Conservation (phyloP, 2,113 vertebrate species). For the Lanius collurio region DNA sequence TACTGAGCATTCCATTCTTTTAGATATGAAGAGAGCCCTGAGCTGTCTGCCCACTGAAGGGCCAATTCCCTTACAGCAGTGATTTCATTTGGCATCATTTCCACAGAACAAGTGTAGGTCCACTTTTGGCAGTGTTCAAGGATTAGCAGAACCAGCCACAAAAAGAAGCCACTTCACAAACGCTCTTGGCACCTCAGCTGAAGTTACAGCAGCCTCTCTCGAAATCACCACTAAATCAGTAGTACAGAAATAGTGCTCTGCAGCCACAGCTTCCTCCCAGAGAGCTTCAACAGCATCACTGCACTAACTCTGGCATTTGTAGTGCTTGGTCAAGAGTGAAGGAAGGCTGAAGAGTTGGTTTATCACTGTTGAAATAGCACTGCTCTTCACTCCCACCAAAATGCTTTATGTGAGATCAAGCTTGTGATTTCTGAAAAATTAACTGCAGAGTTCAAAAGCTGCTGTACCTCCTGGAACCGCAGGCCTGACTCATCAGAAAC, state of each 20-base stretch:
- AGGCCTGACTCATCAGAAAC: not conserved
- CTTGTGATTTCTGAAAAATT: not conserved
- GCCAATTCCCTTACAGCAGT: not conserved
- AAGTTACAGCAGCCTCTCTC: not conserved
- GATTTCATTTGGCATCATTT: not conserved
- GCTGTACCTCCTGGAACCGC: not conserved
- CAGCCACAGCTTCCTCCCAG: slow-evolving; percentile 20
- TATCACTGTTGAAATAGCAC: not conserved
- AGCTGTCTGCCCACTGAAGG: not conserved
- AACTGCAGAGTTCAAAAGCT: not conserved
- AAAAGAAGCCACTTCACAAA: not conserved
- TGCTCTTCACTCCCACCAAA: not conserved
- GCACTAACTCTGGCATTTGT: not conserved
- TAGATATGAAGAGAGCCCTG: not conserved
- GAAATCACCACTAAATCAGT: not conserved
- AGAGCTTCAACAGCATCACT: not conserved
- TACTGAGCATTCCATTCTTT: not conserved
- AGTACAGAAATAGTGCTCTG: not conserved
- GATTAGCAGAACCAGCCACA: not conserved
- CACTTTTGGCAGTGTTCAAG: not conserved
- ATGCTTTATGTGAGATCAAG: not conserved
- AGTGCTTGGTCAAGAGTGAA: not conserved
- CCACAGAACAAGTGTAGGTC: not conserved
- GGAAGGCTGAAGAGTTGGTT: not conserved
- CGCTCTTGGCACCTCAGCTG: not conserved